These are phyloP conservation scores for Seriola quinqueradiata DNA, from an alignment of 2,113 vertebrate genomes.

Conservation along the genomic window DNA sequence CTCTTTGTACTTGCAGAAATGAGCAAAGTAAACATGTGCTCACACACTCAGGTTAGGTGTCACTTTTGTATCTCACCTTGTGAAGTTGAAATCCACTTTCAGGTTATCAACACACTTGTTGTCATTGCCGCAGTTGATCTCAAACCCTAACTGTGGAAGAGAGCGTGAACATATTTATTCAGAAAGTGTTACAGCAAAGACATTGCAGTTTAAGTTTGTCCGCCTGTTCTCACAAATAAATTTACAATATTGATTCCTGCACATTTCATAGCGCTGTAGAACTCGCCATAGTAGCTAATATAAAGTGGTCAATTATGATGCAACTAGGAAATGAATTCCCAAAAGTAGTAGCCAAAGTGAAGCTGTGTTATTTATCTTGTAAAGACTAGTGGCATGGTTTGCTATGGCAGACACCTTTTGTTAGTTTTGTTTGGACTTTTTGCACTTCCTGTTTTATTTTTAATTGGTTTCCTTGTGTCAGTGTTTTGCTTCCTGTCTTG, in stretches of 20 bases:
- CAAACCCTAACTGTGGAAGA: constrained; percentile 85
- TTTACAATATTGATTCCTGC: not conserved
- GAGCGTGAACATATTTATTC: not conserved
- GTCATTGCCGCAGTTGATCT: constrained; percentile 89
- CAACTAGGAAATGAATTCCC: not conserved
- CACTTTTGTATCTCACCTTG: constrained; percentile 69
- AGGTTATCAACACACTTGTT: constrained; percentile 85
- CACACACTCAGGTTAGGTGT: not conserved
- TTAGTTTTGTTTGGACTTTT: too few relatives aligned
- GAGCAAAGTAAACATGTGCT: not conserved
- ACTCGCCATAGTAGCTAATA: not conserved
- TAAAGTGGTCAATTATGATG: not conserved
- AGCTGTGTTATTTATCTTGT: not conserved
- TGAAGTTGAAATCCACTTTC: constrained; percentile 83
- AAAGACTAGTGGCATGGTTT: too few relatives aligned
- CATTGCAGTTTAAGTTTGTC: not conserved
- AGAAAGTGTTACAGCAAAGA: not conserved
- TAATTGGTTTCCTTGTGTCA: too few relatives aligned
- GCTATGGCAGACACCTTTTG: too few relatives aligned
- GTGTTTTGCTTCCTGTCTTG: too few relatives aligned
- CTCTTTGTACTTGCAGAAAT: not conserved
- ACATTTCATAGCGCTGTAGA: not conserved
- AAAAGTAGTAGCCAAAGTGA: not conserved
- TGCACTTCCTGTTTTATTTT: too few relatives aligned
- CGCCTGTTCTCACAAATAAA: not conserved